Percentiles rank a stretch among this genome's conserved stretches.
phyloP scores from a whole-genome alignment of 2,888 invertebrate genomes.

The Hypsopygia costalis region DNA sequence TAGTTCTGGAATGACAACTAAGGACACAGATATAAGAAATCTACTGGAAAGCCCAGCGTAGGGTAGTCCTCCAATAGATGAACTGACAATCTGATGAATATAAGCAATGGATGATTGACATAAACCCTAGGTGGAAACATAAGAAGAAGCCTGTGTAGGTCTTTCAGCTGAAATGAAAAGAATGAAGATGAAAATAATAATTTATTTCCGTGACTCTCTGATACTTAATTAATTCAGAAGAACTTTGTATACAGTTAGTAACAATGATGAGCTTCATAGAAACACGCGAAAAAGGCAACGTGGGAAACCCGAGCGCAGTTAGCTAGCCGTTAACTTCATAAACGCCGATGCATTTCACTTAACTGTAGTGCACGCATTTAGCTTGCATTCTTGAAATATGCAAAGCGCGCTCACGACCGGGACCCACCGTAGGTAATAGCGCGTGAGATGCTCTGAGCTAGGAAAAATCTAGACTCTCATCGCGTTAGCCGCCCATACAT shows the following conservation, averaged over 20 bases:
- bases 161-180: too few relatives aligned
- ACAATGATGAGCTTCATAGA: conserved; percentile 36
- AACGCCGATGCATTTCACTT: conserved; percentile 68
- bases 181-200: too few relatives aligned
- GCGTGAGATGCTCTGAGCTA: conserved; percentile 63
- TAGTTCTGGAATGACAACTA: too few relatives aligned
- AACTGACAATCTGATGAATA: too few relatives aligned
- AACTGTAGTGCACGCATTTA: conserved; percentile 65
- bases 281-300: conserved; percentile 36
- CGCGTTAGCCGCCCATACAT: conserved; percentile 38
- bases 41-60: too few relatives aligned
- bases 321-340: conserved; percentile 52
- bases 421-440: conserved; percentile 51
- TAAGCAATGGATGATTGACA: too few relatives aligned
- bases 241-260: conserved; percentile 9
- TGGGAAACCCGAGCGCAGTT: conserved; percentile 50
- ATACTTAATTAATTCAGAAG: conserved; percentile 9
- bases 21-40: too few relatives aligned
- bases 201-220: too few relatives aligned
- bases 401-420: conserved; percentile 72
- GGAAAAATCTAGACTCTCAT: conserved; percentile 41
- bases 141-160: too few relatives aligned
- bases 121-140: too few relatives aligned
- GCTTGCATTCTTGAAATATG: conserved; percentile 70
- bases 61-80: too few relatives aligned